phyloP scores from a whole-genome alignment of 2,888 invertebrate genomes.

The Epinotia ramella region DNA sequence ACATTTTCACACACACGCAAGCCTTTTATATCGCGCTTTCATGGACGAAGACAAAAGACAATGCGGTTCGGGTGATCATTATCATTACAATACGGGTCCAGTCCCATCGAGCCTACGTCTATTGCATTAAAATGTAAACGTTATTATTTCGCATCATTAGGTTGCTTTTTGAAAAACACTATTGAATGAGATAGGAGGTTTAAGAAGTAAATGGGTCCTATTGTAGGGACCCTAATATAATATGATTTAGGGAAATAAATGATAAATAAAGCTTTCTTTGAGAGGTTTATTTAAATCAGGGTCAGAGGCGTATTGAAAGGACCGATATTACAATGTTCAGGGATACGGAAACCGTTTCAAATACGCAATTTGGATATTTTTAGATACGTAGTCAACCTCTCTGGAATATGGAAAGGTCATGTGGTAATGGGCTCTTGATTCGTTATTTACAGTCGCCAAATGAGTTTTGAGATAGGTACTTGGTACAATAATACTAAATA shows the following conservation, averaged over 20 bases:
- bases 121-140: neutral
- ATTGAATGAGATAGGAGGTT: slow-evolving; percentile 1
- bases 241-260: slow-evolving; percentile 42
- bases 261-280: slow-evolving; percentile 38
- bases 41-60: slow-evolving; percentile 44
- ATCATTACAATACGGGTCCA: slow-evolving; percentile 31
- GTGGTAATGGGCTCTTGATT: slow-evolving; percentile 4
- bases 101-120: neutral
- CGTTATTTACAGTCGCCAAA: neutral
- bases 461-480: neutral
- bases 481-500: neutral
- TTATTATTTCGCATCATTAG: neutral
- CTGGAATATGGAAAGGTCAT: neutral
- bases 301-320: slow-evolving; percentile 28
- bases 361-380: slow-evolving; percentile 28
- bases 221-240: slow-evolving; percentile 28
- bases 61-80: slow-evolving; percentile 27
- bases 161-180: neutral
- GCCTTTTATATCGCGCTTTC: slow-evolving; percentile 45
- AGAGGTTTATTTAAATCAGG: slow-evolving; percentile 39
- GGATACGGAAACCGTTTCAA: slow-evolving; percentile 24
- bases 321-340: slow-evolving; percentile 23
- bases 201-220: neutral
- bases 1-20: slow-evolving; percentile 18
- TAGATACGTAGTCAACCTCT: neutral